A percentile compares a stretch with the other conserved stretches of the same genome.
These are phyloP conservation scores for Lemur catta DNA, from an alignment of 2,797 vertebrate genomes.

Conservation along the genomic window DNA sequence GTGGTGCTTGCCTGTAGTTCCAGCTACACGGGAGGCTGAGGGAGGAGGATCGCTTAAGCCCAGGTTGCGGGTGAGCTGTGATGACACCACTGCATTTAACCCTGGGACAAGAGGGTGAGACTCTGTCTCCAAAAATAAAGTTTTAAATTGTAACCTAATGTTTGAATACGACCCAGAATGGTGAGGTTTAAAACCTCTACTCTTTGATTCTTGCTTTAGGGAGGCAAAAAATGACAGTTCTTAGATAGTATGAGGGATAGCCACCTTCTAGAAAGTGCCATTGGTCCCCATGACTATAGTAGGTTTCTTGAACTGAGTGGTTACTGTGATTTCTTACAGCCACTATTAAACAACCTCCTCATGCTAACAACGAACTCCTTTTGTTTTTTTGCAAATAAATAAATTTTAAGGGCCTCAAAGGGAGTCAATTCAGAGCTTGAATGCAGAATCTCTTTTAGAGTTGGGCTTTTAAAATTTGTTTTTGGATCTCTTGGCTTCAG, in stretches of 20 bases:
- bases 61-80: too few species aligned
- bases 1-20: too few species aligned
- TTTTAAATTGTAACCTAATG: neutral
- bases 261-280: neutral
- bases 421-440: neutral
- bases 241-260: neutral
- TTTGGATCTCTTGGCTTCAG: neutral
- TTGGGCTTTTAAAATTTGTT: neutral
- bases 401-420: conserved; percentile 9
- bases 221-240: neutral
- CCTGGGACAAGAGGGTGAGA: too few species aligned
- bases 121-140: too few species aligned
- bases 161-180: neutral
- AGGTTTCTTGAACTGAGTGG: neutral
- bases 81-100: too few species aligned
- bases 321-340: neutral
- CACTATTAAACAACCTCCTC: neutral
- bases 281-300: neutral
- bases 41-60: too few species aligned
- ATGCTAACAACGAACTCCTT: neutral
- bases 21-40: too few species aligned
- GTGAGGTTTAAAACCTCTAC: neutral
- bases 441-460: neutral
- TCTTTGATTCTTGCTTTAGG: neutral
- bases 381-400: conserved; percentile 17